Evolutionary conservation across 2,888 invertebrate species (phyloP), one percentile per base, ranked within the genome.

Genomic region (Crioceris asparagi): DNA sequence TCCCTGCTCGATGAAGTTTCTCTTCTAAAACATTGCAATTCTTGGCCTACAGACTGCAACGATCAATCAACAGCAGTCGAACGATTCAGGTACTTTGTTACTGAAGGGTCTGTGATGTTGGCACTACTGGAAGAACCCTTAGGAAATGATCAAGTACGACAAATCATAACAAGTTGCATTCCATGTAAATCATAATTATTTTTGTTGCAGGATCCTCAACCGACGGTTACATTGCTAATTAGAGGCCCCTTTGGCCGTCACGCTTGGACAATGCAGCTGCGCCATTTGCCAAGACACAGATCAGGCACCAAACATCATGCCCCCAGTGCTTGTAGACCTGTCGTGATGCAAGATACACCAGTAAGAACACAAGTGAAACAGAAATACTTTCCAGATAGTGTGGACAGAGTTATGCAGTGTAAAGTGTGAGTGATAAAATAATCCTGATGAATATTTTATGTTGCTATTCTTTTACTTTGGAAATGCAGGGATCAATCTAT

Each of bases 211-310:
- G 93, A 93, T 66, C 91, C 92, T 3, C 87, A 93, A 55, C 94
- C 94, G 0, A 92, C 91, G 0, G 82, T 96, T 11, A 79, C 78
- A 59, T 80, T 91, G 35, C 70, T 97, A 36, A 83, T 94, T 44
- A 77, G 96, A 2, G 88, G 91, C 38, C 88, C 92, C 1, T 94
- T 92, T 68, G 94, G 94, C 1, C 79, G 94, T 4, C 87, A 90
- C 68, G 90, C 91, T 14, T 97, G 96, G 96, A 86, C 86, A 6
- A 77, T 90, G 74, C 82, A 85, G 55, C 67, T 87, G 36, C 74
- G 93, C 25, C 92, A 93, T 59, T 70, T 90, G 40, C 90, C 94
- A 1, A 74, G 92, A 25, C 78, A 83, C 56, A 83, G 86, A 53
- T 78, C 77, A 3, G 81, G 83, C 7, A 71, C 72, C 1, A 76